phyloP scores from a whole-genome alignment of 1,140 invertebrate species.

The Leptoteleia sp. region DNA sequence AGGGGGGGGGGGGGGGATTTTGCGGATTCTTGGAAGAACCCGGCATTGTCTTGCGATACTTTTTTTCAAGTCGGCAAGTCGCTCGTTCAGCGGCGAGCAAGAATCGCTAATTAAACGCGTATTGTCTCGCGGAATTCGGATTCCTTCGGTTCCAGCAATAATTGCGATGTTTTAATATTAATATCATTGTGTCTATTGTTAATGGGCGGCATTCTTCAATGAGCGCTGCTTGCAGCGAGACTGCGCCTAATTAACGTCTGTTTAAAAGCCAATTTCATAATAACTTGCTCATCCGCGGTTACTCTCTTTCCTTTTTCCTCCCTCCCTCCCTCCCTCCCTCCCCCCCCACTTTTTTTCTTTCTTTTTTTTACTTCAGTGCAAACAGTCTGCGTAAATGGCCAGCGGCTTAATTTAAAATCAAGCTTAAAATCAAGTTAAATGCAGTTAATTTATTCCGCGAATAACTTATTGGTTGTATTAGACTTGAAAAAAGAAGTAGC shows the following conservation, averaged over 20 bases:
- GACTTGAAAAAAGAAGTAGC: no score
- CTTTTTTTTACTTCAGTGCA: no score
- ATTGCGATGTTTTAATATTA: slow-evolving; percentile 32
- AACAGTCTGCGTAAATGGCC: no score
- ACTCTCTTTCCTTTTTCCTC: no score
- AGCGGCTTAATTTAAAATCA: no score
- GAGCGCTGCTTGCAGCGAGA: background rate
- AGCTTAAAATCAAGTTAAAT: no score
- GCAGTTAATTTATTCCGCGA: no score
- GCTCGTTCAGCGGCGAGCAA: slow-evolving; percentile 15
- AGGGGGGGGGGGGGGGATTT: no score
- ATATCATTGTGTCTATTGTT: slow-evolving; percentile 22
- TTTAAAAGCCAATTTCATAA: slow-evolving; percentile 5
- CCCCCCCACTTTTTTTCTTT: no score
- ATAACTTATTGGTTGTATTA: no score
- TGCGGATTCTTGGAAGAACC: slow-evolving; percentile 33
- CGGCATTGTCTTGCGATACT: slow-evolving; percentile 26
- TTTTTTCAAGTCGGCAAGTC: slow-evolving; percentile 19
- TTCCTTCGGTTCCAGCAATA: slow-evolving; percentile 33
- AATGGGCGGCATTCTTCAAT: slow-evolving; percentile 12
- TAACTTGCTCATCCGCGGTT: no score
- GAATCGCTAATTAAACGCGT: slow-evolving; percentile 43
- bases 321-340: no score
- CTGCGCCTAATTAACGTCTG: slow-evolving; percentile 11
- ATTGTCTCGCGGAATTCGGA: slow-evolving; percentile 41